Conservation (phyloP, 2,113 vertebrate genomes). For the Macrotus californicus region DNA sequence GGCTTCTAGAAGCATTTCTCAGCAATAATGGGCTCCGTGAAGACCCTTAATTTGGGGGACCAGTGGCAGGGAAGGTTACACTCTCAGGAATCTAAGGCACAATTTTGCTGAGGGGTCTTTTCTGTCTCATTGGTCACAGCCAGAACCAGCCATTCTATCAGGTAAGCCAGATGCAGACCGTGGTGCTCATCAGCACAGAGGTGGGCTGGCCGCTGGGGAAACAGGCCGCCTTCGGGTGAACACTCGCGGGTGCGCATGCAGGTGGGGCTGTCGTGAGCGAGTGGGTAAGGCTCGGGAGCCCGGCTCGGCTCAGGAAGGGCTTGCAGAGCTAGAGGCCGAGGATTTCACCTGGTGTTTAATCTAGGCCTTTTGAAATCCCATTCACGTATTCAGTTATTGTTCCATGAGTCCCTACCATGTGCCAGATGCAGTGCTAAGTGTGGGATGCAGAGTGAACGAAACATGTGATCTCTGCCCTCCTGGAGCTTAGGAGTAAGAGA, state of each 20-base stretch:
- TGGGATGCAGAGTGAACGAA: background rate
- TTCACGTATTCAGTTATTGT: background rate
- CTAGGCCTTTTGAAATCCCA: background rate
- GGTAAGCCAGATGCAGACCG: background rate
- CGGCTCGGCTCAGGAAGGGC: background rate
- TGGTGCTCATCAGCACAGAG: background rate
- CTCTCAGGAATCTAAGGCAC: background rate
- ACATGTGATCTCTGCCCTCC: background rate
- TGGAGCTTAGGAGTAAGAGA: background rate
- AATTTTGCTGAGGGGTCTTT: background rate
- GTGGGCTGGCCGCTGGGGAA: background rate
- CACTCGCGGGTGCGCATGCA: background rate
- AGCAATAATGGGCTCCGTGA: background rate
- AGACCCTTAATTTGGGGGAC: background rate
- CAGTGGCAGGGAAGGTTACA: background rate
- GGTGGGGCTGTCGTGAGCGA: too few species aligned
- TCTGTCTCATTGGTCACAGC: background rate
- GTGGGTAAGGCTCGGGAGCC: background rate
- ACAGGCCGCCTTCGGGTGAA: background rate
- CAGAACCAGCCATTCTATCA: background rate
- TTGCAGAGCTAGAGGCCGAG: background rate
- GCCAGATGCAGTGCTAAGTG: background rate
- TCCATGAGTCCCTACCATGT: background rate
- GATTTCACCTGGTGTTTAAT: background rate
- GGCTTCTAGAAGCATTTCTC: background rate